Percentiles rank a stretch among this genome's conserved stretches.
phyloP scores from a whole-genome alignment of 2,797 vertebrate species.

The Schizopygopsis pylzovi region DNA sequence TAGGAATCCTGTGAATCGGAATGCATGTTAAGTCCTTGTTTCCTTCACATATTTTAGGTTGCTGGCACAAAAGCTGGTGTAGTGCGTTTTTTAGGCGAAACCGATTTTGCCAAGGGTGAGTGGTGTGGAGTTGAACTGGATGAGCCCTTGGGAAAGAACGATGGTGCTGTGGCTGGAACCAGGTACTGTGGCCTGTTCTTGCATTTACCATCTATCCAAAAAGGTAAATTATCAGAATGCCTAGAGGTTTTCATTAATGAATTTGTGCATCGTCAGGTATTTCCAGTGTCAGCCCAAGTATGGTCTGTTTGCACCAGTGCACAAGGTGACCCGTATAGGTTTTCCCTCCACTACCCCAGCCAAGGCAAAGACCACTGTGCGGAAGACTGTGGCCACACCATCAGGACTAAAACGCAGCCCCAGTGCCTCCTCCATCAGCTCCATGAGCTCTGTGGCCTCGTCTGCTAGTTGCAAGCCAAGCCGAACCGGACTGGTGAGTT shows the following conservation, averaged over 20 bases:
- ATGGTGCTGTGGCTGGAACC: slow-evolving; percentile 96
- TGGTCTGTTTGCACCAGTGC: slow-evolving; percentile 95
- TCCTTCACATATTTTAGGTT: slow-evolving; percentile 79
- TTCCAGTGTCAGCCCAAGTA: slow-evolving; percentile 98
- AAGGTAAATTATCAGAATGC: background rate
- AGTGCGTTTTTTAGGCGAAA: slow-evolving; percentile 95
- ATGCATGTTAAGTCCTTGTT: slow-evolving; percentile 32
- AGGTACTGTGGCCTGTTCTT: slow-evolving; percentile 76
- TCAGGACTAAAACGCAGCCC: slow-evolving; percentile 91
- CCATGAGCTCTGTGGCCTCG: slow-evolving; percentile 94
- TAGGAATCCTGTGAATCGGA: background rate
- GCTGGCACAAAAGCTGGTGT: slow-evolving; percentile 98
- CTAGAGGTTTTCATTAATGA: background rate
- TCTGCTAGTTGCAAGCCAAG: slow-evolving; percentile 82
- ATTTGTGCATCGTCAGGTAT: slow-evolving; percentile 80
- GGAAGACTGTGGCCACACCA: slow-evolving; percentile 84
- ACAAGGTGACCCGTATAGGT: slow-evolving; percentile 97
- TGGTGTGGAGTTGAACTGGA: slow-evolving; percentile 98
- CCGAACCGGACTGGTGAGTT: slow-evolving; percentile 86
- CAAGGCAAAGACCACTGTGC: slow-evolving; percentile 88
- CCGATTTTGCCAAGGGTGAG: slow-evolving; percentile 98
- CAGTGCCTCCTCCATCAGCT: slow-evolving; percentile 94
- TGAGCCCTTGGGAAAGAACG: slow-evolving; percentile 96
- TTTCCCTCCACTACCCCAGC: slow-evolving; percentile 97
- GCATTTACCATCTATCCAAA: background rate